phyloP scores from a whole-genome alignment of 2,113 vertebrate species.

The Nothocercus julius region DNA sequence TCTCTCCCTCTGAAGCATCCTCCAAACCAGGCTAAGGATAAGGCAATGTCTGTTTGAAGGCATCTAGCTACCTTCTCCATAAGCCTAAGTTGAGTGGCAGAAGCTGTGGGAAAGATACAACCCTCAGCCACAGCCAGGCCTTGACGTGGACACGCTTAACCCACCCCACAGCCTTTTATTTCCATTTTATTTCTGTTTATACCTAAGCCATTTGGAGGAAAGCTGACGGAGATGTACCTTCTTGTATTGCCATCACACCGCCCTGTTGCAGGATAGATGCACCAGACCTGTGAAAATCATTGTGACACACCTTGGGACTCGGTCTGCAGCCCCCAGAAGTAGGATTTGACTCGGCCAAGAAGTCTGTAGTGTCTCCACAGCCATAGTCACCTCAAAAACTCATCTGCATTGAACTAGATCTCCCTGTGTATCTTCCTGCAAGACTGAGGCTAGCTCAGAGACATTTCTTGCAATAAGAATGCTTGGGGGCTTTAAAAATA shows the following conservation, averaged over 20 bases:
- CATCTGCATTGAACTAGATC: not conserved
- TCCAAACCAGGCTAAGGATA: not conserved
- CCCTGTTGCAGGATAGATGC: not conserved
- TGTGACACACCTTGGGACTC: not conserved
- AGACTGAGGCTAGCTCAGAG: not conserved
- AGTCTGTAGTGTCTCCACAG: rapidly evolving
- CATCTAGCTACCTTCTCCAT: too few relatives aligned
- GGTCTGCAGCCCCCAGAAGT: not conserved
- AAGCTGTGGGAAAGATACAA: too few relatives aligned
- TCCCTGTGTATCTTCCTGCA: not conserved
- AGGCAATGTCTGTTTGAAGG: too few relatives aligned
- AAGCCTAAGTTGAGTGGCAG: too few relatives aligned
- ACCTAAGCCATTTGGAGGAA: not conserved
- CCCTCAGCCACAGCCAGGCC: too few relatives aligned
- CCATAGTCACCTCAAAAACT: not conserved
- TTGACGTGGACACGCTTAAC: not conserved
- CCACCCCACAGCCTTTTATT: not conserved
- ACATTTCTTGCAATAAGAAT: not conserved
- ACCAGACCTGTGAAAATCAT: not conserved
- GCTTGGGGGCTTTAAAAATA: not conserved
- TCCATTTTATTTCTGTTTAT: not conserved
- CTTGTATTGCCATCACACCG: not conserved
- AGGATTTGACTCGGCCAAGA: not conserved
- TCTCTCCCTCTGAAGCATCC: not conserved
- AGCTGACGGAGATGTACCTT: not conserved